Percentiles rank a stretch among this genome's conserved stretches.
Evolutionary conservation across 2,888 invertebrate species (phyloP).

Genomic region (Achlya flavicornis): DNA sequence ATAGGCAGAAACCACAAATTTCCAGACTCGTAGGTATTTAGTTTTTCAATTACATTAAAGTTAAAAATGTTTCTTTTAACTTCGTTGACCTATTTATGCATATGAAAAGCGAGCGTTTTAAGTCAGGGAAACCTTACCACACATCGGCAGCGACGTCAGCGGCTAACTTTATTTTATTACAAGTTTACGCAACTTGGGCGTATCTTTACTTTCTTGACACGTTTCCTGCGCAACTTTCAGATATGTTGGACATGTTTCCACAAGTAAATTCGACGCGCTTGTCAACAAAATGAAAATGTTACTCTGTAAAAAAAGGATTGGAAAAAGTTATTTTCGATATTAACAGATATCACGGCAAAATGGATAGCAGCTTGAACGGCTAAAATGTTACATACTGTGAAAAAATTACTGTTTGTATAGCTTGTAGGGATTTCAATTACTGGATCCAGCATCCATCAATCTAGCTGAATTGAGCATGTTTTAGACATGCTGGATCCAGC

Average conservation of each 20-base stretch:
- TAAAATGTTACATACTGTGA: not conserved
- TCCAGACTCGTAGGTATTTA: too few species aligned
- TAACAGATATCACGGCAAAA: not conserved
- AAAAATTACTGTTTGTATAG: not conserved
- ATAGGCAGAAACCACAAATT: not conserved
- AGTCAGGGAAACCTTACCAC: slow-evolving; percentile 27
- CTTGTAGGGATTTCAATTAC: too few species aligned
- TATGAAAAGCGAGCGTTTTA: slow-evolving; percentile 1
- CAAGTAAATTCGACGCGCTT: slow-evolving; percentile 55
- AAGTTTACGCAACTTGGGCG: slow-evolving; percentile 57
- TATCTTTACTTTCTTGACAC: slow-evolving; percentile 61
- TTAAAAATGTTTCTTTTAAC: not conserved
- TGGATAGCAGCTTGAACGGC: not conserved
- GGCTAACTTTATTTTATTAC: slow-evolving; percentile 65
- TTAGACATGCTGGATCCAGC: too few species aligned
- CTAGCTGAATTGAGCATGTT: too few species aligned
- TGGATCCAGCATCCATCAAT: too few species aligned
- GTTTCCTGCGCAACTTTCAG: slow-evolving; percentile 57
- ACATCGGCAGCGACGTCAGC: slow-evolving; percentile 44
- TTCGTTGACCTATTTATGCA: not conserved
- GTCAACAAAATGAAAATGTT: slow-evolving; percentile 51
- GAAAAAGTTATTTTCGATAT: slow-evolving; percentile 6
- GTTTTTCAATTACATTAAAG: too few species aligned
- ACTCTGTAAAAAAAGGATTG: slow-evolving; percentile 29
- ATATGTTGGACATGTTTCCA: slow-evolving; percentile 61